A percentile compares a stretch with the other conserved stretches of the same genome.
Evolutionary conservation across 2,888 invertebrate species (phyloP).

Genomic region (Calameuta idolon): DNA sequence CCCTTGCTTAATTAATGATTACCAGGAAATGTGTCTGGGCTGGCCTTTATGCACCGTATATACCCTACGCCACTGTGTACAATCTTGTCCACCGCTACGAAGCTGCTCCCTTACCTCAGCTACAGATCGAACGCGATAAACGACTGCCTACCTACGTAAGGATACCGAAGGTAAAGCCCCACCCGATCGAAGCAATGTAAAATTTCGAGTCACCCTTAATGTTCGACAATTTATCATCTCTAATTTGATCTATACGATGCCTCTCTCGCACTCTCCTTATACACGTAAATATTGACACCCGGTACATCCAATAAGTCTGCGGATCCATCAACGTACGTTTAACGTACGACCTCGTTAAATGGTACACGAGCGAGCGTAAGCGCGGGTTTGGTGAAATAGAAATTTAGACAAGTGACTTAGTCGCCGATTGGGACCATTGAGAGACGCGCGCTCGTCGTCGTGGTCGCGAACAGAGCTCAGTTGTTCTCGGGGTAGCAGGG

Average conservation of each 20-base stretch:
- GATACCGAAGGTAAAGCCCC: background rate
- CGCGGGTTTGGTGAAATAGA: background rate
- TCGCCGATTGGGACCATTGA: background rate
- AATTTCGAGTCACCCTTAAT: background rate
- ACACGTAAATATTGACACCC: background rate
- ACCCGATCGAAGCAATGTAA: background rate
- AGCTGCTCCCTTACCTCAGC: slow-evolving; percentile 16
- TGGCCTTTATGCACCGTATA: slow-evolving; percentile 48
- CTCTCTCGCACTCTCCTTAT: background rate
- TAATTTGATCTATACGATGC: background rate
- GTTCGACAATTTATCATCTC: background rate
- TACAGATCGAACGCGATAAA: slow-evolving; percentile 44
- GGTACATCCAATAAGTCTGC: no score
- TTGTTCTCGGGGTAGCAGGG: background rate
- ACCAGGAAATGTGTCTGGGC: slow-evolving; percentile 63
- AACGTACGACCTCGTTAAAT: background rate
- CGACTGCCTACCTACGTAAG: slow-evolving; percentile 8
- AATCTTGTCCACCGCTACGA: slow-evolving; percentile 7
- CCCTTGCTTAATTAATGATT: slow-evolving; percentile 64
- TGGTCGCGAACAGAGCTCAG: background rate
- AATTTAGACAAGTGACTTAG: background rate
- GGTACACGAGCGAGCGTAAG: background rate
- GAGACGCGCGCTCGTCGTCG: background rate
- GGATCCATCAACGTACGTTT: background rate
- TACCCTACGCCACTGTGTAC: slow-evolving; percentile 33